These are phyloP conservation scores for Ichneumon xanthorius DNA, from an alignment of 2,888 invertebrate species.

Conservation along the genomic window DNA sequence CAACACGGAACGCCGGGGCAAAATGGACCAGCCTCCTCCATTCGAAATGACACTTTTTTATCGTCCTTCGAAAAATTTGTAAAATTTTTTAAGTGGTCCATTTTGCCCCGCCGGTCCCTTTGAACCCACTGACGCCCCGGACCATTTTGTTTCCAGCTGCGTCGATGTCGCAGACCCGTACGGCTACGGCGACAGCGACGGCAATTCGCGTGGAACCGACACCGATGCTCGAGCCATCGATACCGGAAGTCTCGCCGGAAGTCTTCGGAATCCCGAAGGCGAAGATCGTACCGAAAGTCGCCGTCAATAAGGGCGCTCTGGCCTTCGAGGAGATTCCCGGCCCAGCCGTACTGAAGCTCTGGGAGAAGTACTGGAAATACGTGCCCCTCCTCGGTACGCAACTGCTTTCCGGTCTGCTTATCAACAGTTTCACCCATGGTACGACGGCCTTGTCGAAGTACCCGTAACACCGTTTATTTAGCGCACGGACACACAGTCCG, in stretches of 20 bases:
- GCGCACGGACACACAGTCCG: no score
- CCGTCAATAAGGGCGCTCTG: slow-evolving; percentile 73
- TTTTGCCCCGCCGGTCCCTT: no score
- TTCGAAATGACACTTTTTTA: no score
- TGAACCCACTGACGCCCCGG: not conserved
- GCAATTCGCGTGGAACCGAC: slow-evolving; percentile 60
- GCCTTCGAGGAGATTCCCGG: slow-evolving; percentile 89
- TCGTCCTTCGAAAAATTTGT: no score
- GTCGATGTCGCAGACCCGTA: slow-evolving; percentile 62
- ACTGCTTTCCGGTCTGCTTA: slow-evolving; percentile 82
- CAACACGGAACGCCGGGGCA: no score
- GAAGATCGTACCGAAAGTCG: slow-evolving; percentile 49
- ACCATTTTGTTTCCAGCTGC: slow-evolving; percentile 58
- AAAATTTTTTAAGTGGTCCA: no score
- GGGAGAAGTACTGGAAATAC: slow-evolving; percentile 87
- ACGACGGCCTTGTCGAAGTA: slow-evolving; percentile 72
- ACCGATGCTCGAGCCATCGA: slow-evolving; percentile 68
- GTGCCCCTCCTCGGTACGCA: slow-evolving; percentile 88
- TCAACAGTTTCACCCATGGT: slow-evolving; percentile 82
- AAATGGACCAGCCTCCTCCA: no score
- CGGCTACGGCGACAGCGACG: slow-evolving; percentile 48
- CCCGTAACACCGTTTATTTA: slow-evolving; percentile 56
- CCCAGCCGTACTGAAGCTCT: slow-evolving; percentile 86
- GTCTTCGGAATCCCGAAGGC: slow-evolving; percentile 36
- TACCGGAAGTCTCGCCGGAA: slow-evolving; percentile 47